phyloP scores from a whole-genome alignment of 2,113 vertebrate genomes.

The Carollia perspicillata region DNA sequence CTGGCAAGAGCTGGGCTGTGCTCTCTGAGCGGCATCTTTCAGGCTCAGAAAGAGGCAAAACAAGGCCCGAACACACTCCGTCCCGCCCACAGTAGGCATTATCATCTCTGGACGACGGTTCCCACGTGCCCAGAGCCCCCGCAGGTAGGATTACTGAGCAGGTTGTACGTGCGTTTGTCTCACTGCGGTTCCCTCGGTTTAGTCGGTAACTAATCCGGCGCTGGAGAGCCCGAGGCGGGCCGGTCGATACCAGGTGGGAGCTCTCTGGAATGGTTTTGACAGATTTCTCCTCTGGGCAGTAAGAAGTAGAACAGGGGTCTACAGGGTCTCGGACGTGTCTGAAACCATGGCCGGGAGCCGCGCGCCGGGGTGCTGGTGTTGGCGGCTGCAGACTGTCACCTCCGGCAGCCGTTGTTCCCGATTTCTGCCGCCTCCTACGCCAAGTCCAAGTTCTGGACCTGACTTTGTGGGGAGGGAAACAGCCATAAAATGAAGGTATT shows the following conservation, averaged over 20 bases:
- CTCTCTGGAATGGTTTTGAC: not conserved
- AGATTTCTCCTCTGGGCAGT: not conserved
- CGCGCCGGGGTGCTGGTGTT: fast-evolving
- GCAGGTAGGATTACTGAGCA: not conserved
- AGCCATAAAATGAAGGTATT: fast-evolving
- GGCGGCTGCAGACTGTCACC: fast-evolving
- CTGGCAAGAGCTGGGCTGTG: not conserved
- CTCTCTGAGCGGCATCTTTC: fast-evolving
- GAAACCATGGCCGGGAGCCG: not conserved
- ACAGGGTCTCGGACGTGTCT: fast-evolving
- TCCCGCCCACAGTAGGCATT: fast-evolving
- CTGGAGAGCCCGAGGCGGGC: not conserved
- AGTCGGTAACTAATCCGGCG: not conserved
- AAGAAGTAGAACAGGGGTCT: not conserved
- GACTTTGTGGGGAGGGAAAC: fast-evolving
- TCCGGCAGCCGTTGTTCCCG: fast-evolving
- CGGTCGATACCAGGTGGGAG: not conserved
- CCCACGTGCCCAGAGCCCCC: fast-evolving
- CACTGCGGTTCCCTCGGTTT: fast-evolving
- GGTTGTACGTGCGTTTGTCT: fast-evolving
- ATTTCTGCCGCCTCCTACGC: not conserved
- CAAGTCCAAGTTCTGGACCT: not conserved
- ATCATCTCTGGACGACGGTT: fast-evolving
- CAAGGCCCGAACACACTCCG: fast-evolving
- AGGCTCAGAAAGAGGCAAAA: fast-evolving